Conservation (phyloP, 2,888 invertebrate genomes). For the Scaptomyza parva region DNA sequence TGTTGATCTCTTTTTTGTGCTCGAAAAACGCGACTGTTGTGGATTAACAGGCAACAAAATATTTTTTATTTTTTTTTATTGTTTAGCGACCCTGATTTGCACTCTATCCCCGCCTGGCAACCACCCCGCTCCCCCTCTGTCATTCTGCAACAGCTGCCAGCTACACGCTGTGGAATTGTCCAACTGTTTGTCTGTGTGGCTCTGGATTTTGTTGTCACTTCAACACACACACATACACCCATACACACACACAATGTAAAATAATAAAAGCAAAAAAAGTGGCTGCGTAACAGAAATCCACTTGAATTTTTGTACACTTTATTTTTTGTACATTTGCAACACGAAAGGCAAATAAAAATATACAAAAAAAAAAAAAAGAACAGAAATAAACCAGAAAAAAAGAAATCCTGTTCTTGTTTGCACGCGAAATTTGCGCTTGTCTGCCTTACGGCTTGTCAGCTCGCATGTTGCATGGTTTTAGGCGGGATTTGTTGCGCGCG, state of each 20-base stretch:
- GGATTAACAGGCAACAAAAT: slow-evolving; percentile 80
- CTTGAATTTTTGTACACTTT: slow-evolving; percentile 81
- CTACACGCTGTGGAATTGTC: slow-evolving; percentile 36
- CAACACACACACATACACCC: slow-evolving; percentile 62
- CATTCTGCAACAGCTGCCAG: slow-evolving; percentile 5
- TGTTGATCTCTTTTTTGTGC: slow-evolving; percentile 44
- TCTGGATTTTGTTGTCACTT: slow-evolving; percentile 82
- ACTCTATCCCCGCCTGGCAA: slow-evolving; percentile 23
- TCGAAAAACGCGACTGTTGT: slow-evolving; percentile 45
- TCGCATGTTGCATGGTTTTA: slow-evolving; percentile 82
- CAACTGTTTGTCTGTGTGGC: slow-evolving; percentile 53
- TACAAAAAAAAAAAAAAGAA: too few relatives aligned
- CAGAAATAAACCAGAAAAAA: slow-evolving; percentile 27
- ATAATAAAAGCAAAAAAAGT: slow-evolving; percentile 34
- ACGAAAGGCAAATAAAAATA: slow-evolving; percentile 43
- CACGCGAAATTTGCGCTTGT: slow-evolving; percentile 80
- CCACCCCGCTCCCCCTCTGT: neutral
- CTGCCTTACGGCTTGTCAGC: slow-evolving; percentile 81
- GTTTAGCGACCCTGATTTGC: slow-evolving; percentile 76
- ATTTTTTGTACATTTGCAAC: slow-evolving; percentile 73
- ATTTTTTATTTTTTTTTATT: slow-evolving; percentile 71
- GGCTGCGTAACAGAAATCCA: slow-evolving; percentile 72
- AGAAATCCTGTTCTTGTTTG: slow-evolving; percentile 69
- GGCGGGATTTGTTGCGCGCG: slow-evolving; percentile 74
- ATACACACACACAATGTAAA: slow-evolving; percentile 24